Evolutionary conservation across 2,888 invertebrate species (phyloP).

Genomic region (Eremobia ochroleuca): DNA sequence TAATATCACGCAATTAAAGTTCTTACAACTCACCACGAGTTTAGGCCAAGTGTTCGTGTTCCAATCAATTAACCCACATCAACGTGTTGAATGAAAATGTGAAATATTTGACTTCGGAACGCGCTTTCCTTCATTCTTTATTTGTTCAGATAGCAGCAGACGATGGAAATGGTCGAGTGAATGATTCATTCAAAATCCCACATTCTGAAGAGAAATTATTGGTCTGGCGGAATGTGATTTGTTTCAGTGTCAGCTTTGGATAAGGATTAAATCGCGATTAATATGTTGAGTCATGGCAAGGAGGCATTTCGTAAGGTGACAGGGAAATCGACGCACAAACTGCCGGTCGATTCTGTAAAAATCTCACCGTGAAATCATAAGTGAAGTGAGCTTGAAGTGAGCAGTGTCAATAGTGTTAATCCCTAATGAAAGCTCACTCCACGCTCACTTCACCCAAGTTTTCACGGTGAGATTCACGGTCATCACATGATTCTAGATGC

Average conservation of each 20-base stretch:
- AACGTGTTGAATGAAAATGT: conserved; percentile 63
- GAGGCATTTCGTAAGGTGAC: background rate
- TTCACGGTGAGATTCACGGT: too few species aligned
- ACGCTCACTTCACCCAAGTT: too few species aligned
- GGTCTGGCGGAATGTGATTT: conserved; percentile 16
- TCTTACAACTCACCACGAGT: conserved; percentile 29
- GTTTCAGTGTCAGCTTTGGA: background rate
- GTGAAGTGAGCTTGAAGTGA: too few species aligned
- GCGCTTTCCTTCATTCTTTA: conserved; percentile 61
- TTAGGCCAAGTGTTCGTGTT: conserved; percentile 56
- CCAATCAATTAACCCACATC: conserved; percentile 64
- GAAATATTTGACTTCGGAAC: conserved; percentile 65
- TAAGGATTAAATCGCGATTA: background rate
- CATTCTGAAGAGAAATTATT: conserved; percentile 28
- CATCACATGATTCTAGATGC: too few species aligned
- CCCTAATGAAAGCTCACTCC: too few species aligned
- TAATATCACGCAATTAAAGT: conserved; percentile 37
- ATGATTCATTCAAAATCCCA: conserved; percentile 40
- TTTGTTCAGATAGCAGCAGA: conserved; percentile 11
- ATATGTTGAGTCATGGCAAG: background rate
- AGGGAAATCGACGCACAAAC: too few species aligned
- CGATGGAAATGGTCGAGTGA: conserved; percentile 1
- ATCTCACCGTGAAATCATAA: too few species aligned
- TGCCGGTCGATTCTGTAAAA: too few species aligned
- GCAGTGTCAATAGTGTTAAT: too few species aligned